Percentiles rank a stretch among this genome's conserved stretches.
Conservation (phyloP, 1,140 invertebrate species). For the Galleria mellonella region DNA sequence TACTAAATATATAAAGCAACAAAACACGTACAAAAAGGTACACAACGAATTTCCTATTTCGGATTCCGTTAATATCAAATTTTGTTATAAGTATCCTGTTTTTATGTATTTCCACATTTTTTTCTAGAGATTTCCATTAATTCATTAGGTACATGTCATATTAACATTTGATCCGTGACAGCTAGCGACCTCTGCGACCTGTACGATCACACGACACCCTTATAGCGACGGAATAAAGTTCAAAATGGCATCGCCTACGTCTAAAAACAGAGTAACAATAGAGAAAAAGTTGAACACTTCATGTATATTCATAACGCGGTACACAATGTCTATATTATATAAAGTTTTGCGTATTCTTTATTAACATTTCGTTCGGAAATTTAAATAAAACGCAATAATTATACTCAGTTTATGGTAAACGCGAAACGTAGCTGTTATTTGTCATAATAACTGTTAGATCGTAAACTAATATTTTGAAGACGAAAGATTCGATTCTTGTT, state of each 20-base stretch:
- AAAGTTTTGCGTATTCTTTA: not conserved
- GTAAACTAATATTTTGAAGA: too few species aligned
- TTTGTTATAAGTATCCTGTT: too few species aligned
- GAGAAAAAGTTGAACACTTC: not conserved
- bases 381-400: too few species aligned
- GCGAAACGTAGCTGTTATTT: too few species aligned
- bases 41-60: too few species aligned
- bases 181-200: not conserved
- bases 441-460: too few species aligned
- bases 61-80: too few species aligned
- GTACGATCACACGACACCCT: not conserved
- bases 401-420: too few species aligned
- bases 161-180: not conserved
- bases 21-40: too few species aligned
- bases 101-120: not conserved
- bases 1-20: too few species aligned
- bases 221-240: conserved; percentile 1
- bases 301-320: conserved; percentile 6
- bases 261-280: conserved; percentile 1
- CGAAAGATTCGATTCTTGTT: too few species aligned
- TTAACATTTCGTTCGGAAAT: too few species aligned
- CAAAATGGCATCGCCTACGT: not conserved
- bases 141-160: not conserved
- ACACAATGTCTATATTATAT: conserved; percentile 6
- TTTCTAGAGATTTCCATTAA: conserved; percentile 1